A percentile compares a stretch with the other conserved stretches of the same genome.
Evolutionary conservation across 2,797 vertebrate genomes (phyloP).

Genomic region (Phataginus tricuspis): DNA sequence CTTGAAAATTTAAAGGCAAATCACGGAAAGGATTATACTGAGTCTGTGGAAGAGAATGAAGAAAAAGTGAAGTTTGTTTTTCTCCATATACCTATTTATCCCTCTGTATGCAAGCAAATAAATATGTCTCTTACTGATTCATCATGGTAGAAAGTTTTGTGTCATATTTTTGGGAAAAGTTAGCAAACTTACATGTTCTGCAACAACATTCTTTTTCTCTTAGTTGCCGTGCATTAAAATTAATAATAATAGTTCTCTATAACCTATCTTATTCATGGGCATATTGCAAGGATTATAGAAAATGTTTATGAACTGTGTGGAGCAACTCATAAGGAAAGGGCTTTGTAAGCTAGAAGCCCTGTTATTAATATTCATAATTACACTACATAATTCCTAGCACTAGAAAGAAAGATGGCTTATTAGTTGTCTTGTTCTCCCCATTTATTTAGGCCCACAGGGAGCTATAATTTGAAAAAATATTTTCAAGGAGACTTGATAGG

Average conservation of each 20-base stretch:
- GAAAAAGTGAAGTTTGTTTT: not conserved
- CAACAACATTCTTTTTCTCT: slow-evolving; percentile 31
- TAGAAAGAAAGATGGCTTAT: slow-evolving; percentile 50
- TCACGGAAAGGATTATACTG: not conserved
- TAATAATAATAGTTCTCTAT: slow-evolving; percentile 69
- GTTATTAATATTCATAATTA: slow-evolving; percentile 77
- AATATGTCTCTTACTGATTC: not conserved
- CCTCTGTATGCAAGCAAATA: not conserved
- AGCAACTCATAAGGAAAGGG: slow-evolving; percentile 55
- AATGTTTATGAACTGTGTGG: slow-evolving; percentile 66
- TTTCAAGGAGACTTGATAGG: slow-evolving; percentile 59
- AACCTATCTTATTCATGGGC: slow-evolving; percentile 46
- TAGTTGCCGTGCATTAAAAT: slow-evolving; percentile 47
- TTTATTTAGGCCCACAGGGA: slow-evolving; percentile 58
- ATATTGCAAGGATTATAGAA: slow-evolving; percentile 60
- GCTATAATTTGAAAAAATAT: slow-evolving; percentile 64
- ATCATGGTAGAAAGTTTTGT: not conserved
- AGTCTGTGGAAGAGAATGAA: not conserved
- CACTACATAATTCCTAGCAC: slow-evolving; percentile 50
- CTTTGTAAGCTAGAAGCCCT: slow-evolving; percentile 64
- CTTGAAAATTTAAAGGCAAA: not conserved
- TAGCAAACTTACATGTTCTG: slow-evolving; percentile 11
- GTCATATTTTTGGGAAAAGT: slow-evolving; percentile 29
- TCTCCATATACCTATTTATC: not conserved
- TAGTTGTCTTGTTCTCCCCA: slow-evolving; percentile 30